Conservation (phyloP, 2,113 vertebrate species). For the Alethe diademata region DNA sequence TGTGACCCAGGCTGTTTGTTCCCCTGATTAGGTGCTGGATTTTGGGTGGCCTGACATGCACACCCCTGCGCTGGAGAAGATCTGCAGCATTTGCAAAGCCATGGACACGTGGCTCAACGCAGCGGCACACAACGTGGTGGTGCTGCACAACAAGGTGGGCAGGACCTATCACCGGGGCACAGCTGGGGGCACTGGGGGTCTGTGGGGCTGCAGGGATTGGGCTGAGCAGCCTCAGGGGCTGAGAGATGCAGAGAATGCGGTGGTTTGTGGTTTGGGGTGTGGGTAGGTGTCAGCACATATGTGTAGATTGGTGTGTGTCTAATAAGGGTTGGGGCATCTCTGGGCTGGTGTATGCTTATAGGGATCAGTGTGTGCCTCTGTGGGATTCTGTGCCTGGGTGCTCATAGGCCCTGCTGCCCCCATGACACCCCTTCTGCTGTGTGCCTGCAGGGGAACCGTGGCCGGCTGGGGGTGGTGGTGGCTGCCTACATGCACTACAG, state of each 20-base stretch:
- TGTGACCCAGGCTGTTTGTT: not conserved
- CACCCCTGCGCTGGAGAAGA: constrained; percentile 94
- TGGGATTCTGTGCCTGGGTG: rapidly evolving
- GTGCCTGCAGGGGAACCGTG: constrained; percentile 87
- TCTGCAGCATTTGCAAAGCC: constrained; percentile 98
- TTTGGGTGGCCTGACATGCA: constrained; percentile 98
- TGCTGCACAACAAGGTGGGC: constrained; percentile 95
- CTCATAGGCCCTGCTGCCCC: not conserved
- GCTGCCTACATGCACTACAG: constrained; percentile 99
- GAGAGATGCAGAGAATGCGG: not conserved
- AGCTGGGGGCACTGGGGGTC: rapidly evolving
- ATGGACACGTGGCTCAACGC: constrained; percentile 97
- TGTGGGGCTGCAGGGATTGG: rapidly evolving
- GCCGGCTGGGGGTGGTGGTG: constrained; percentile 92
- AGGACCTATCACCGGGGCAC: rapidly evolving
- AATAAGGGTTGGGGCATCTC: not conserved
- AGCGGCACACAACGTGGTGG: constrained; percentile 88
- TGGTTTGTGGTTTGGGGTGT: not conserved
- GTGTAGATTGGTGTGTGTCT: not conserved
- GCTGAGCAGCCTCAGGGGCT: not conserved
- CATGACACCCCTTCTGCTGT: not conserved
- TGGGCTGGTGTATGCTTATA: rapidly evolving
- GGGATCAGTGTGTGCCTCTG: not conserved
- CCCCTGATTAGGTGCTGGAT: constrained; percentile 84
- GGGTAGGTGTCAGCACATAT: not conserved